phyloP scores from a whole-genome alignment of 2,797 vertebrate genomes.

The Muraenolepis orangiensis region DNA sequence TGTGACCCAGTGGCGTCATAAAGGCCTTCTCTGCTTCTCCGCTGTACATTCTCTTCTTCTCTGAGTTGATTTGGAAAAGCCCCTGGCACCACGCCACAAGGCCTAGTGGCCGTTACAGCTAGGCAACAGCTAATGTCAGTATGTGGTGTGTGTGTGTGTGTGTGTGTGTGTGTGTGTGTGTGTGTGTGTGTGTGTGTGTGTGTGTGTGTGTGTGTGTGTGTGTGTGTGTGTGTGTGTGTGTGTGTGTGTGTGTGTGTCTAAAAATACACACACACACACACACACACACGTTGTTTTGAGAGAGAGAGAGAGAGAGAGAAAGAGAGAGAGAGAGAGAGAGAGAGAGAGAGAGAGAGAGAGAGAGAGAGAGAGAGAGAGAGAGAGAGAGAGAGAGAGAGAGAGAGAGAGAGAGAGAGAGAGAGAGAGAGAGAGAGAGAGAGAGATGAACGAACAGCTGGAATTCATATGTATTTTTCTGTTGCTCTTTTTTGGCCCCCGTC shows the following conservation, averaged over 20 bases:
- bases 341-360: background rate
- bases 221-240: background rate
- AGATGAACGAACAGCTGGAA: background rate
- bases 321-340: background rate
- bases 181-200: background rate
- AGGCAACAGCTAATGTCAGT: too few relatives aligned
- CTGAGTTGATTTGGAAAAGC: background rate
- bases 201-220: background rate
- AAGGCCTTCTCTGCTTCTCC: background rate
- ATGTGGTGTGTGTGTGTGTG: too few relatives aligned
- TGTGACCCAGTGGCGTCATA: background rate
- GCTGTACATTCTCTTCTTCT: background rate
- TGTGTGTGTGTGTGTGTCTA: background rate
- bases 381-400: constrained; percentile 1
- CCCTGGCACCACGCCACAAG: background rate
- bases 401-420: background rate
- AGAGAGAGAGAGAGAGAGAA: background rate
- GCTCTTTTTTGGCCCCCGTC: too few relatives aligned
- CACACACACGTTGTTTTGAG: background rate
- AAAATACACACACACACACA: background rate
- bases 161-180: too few relatives aligned
- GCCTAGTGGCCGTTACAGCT: background rate
- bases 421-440: background rate
- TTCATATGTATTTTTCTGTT: background rate
- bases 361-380: constrained; percentile 3